phyloP scores from a whole-genome alignment of 1,140 invertebrate species.

The Aphaenogaster rudis region DNA sequence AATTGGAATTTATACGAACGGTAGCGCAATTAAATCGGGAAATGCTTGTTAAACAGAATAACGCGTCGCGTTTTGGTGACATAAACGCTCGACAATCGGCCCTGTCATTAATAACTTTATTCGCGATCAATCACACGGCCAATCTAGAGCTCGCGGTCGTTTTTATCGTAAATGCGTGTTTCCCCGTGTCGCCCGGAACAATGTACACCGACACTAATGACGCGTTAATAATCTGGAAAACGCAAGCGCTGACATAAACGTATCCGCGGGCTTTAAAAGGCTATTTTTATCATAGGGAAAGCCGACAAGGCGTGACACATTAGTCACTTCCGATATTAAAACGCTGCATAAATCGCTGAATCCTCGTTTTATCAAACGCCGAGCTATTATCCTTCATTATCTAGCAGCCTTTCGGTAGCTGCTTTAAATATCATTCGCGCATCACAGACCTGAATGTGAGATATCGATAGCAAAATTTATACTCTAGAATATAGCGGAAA shows the following conservation, averaged over 20 bases:
- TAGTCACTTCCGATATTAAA: constrained; percentile 40
- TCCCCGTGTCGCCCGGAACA: constrained; percentile 24
- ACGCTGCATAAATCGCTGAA: neutral
- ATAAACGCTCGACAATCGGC: constrained; percentile 26
- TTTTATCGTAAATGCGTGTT: constrained; percentile 40
- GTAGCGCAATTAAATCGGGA: constrained; percentile 25
- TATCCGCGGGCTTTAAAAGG: neutral
- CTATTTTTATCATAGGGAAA: constrained; percentile 22
- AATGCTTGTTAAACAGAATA: constrained; percentile 26
- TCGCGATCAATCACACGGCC: constrained; percentile 49
- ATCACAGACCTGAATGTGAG: neutral
- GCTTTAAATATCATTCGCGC: neutral
- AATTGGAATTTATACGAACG: neutral
- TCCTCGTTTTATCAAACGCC: neutral
- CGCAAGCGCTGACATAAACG: constrained; percentile 38
- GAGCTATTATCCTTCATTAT: constrained; percentile 6
- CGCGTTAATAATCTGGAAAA: constrained; percentile 54
- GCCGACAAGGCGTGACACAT: constrained; percentile 23
- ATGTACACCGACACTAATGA: constrained; percentile 50
- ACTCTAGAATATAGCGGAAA: neutral
- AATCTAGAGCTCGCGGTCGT: constrained; percentile 35
- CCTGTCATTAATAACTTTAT: constrained; percentile 58
- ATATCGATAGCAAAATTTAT: neutral
- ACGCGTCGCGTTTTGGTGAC: neutral
- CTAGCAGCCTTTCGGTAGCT: too few relatives aligned